Evolutionary conservation across 2,888 invertebrate genomes (phyloP).

Genomic region (Drosophila conformis): DNA sequence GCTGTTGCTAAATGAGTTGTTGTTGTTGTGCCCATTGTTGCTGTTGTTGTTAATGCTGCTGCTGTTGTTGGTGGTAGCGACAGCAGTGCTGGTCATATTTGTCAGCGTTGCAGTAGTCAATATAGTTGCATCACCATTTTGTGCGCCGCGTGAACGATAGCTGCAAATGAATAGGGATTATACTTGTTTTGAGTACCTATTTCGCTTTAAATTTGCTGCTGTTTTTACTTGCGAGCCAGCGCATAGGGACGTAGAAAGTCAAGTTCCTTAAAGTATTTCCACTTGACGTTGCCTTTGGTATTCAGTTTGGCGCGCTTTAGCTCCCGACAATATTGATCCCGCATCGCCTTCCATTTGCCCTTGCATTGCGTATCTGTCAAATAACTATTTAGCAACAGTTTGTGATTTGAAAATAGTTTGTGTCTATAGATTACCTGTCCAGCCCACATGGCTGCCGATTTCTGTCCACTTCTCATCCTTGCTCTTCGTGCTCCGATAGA

Average conservation of each 20-base stretch:
- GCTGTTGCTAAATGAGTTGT: conserved; percentile 64
- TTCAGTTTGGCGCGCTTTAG: conserved; percentile 80
- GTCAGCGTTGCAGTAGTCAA: conserved; percentile 16
- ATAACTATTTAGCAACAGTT: background rate
- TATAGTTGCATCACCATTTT: conserved; percentile 29
- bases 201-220: background rate
- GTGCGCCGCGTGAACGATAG: conserved; percentile 73
- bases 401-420: background rate
- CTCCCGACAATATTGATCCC: conserved; percentile 84
- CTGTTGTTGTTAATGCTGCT: conserved; percentile 43
- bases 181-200: background rate
- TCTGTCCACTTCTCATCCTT: conserved; percentile 82
- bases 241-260: conserved; percentile 83
- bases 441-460: conserved; percentile 78
- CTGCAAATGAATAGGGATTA: conserved; percentile 32
- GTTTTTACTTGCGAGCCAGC: conserved; percentile 77
- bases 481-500: conserved; percentile 78
- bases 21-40: conserved; percentile 32
- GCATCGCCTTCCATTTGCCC: conserved; percentile 83
- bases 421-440: conserved; percentile 73
- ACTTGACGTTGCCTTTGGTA: conserved; percentile 79
- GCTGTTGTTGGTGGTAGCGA: conserved; percentile 32
- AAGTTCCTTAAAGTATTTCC: conserved; percentile 83
- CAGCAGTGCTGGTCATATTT: conserved; percentile 12
- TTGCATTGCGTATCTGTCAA: conserved; percentile 80